These are phyloP conservation scores for Ctenodactylus gundi DNA, from an alignment of 2,113 vertebrate genomes.

Conservation along the genomic window DNA sequence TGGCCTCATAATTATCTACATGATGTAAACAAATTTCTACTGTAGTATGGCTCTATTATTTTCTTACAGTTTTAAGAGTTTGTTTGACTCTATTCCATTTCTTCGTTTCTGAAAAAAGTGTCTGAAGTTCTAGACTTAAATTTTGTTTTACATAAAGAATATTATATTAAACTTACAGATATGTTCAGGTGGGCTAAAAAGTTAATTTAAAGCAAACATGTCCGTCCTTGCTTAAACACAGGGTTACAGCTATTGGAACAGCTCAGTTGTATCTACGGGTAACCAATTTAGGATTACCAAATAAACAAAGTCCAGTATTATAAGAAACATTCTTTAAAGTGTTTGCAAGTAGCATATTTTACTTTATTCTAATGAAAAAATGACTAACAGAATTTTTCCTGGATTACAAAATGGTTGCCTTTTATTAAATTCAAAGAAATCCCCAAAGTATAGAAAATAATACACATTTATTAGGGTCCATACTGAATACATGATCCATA, in stretches of 20 bases:
- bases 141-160: constrained; percentile 34
- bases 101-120: constrained; percentile 9
- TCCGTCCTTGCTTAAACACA: constrained; percentile 36
- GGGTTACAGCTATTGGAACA: constrained; percentile 26
- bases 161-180: constrained; percentile 19
- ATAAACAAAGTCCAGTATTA: constrained; percentile 34
- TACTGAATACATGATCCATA: not conserved
- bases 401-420: not conserved
- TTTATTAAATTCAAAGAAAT: not conserved
- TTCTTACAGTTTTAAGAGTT: not conserved
- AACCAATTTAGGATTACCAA: not conserved
- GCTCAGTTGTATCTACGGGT: not conserved
- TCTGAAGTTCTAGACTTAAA: constrained; percentile 10
- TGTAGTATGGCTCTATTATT: not conserved
- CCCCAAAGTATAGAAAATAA: not conserved
- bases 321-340: constrained; percentile 62
- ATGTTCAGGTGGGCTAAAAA: not conserved
- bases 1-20: not conserved
- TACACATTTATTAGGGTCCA: not conserved
- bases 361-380: constrained; percentile 39
- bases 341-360: not conserved
- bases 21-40: not conserved
- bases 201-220: constrained; percentile 35
- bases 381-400: not conserved
- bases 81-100: constrained; percentile 30